Evolutionary conservation across 2,888 invertebrate genomes (phyloP), one percentile per base, ranked within the genome.

Genomic region (Mythimna lalbum): DNA sequence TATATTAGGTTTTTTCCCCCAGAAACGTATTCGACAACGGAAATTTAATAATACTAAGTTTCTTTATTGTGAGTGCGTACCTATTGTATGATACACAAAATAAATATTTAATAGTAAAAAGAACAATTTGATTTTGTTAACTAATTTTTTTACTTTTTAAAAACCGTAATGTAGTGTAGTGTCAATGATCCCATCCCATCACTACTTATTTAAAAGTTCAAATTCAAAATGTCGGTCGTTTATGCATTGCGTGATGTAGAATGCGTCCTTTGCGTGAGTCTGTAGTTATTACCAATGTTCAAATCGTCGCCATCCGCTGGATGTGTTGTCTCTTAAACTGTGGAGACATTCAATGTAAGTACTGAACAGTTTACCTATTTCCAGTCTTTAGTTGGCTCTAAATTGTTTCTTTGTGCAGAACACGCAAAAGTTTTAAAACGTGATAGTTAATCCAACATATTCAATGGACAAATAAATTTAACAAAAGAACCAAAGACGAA

Each of bases 271-370:
- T 88, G 88, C 90, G 90, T 90, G 89, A 80, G 81, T 79, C 80
- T 83, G 79, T 63, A 82, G 85, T 87, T 87, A 88, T 87, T 88
- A 84, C 82, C 85, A 86, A 85, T 88, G 86, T 76, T 87, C 88
- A 90, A 91, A 91, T 91, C 83, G 88, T 87, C 85, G 81, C 77
- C 87, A 89, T 90, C 90, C 90, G 88, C 78, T 86, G 69, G 78
- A 80, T 73, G 73, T 69, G 64, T 73, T 73, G 79, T 70, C 73
- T 68, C 63, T 63, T 74, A 82, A 83, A 81, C 76, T 76, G 73
- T 78, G 74, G 63, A 75, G 75, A 80, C 80, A 83, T 60, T 19
- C 31, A 66, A 36, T 49, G 17, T n/a, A n/a, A n/a, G n/a, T n/a
- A 53, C 76, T 62, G 47, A 49, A 47, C 39, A 66, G 36, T 72